Evolutionary conservation across 2,888 invertebrate genomes (phyloP), one percentile per base, ranked within the genome.

Genomic region (Leptinotarsa juncta): DNA sequence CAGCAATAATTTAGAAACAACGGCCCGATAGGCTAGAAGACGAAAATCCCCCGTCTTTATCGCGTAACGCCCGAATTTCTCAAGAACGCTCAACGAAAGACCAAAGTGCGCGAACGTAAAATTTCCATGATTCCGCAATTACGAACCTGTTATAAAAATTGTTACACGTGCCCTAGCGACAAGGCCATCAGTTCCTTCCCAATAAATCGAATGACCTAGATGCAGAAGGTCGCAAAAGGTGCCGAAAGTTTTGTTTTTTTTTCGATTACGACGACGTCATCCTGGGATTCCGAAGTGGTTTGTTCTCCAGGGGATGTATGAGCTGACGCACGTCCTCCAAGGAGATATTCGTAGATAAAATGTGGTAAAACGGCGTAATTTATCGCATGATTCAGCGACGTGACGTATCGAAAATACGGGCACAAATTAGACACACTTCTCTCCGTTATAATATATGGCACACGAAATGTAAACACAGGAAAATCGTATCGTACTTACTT

Each of bases 121-220:
- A 74, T 79, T 80, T 78, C 77, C 78, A 78, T 71, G 74, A 78
- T 78, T 78, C 77, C 76, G 78, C 73, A 80, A 79, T 78, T 78
- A 77, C 74, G 76, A 82, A 82, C 82, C 82, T 82, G 82, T 82
- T 82, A 79, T 80, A 79, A 79, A 79, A 78, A 80, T 74, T 74
- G 75, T 79, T 81, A 84, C 85, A 85, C 85, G 85, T 85, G 85
- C 85, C 84, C 82, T 84, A 84, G 81, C 82, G 83, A 84, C 86
- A 86, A 86, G 86, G 86, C 85, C 86, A 85, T 83, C 84, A 84
- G 83, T 85, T 83, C 83, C 83, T 83, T 81, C 81, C 81, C 81
- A 83, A 83, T 82, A 83, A 85, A 85, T 85, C 83, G 83, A 82
- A 82, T 86, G 87, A 87, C 87, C 87, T 86, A 87, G 84, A 86